Evolutionary conservation across 2,888 invertebrate species (phyloP).

Genomic region (Ellobium chinense): DNA sequence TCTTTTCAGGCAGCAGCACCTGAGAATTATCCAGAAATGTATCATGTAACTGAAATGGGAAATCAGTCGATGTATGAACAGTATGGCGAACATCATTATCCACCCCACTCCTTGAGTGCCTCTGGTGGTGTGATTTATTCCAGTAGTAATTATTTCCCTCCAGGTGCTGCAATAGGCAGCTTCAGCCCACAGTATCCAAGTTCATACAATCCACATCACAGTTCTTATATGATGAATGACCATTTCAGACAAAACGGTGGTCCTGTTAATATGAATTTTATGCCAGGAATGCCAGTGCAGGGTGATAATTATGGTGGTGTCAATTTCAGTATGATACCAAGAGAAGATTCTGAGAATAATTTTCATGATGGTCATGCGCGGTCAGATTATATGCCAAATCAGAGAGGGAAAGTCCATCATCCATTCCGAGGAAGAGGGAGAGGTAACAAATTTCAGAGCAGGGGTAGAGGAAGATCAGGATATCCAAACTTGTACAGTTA

Average conservation of each 20-base stretch:
- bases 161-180: no score
- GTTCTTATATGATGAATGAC: neutral
- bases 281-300: slow-evolving; percentile 31
- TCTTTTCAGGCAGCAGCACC: no score
- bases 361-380: neutral
- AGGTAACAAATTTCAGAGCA: neutral
- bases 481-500: neutral
- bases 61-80: no score
- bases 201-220: neutral
- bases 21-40: no score
- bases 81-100: no score
- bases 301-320: slow-evolving; percentile 5
- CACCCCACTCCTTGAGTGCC: no score
- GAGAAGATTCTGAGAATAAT: neutral
- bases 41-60: no score
- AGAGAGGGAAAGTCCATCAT: neutral
- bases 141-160: no score
- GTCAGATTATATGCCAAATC: neutral
- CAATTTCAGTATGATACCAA: neutral
- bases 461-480: neutral
- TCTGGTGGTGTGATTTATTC: no score
- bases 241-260: neutral
- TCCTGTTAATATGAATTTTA: slow-evolving; percentile 2
- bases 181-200: neutral
- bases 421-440: slow-evolving; percentile 15